A percentile compares a stretch with the other conserved stretches of the same genome.
phyloP scores from a whole-genome alignment of 2,888 invertebrate species.

The Blastobasis lacticolella region DNA sequence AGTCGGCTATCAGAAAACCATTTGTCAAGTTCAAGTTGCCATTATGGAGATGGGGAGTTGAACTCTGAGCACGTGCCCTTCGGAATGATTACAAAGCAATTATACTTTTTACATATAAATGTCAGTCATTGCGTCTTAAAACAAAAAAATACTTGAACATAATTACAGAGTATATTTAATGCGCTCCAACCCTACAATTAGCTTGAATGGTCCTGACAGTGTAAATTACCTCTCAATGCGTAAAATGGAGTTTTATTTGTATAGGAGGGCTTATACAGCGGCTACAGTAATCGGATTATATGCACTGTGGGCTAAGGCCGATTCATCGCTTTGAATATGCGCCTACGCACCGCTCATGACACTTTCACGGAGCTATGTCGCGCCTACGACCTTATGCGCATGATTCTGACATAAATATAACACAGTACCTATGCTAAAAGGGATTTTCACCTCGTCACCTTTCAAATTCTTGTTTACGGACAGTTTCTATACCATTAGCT shows the following conservation, averaged over 20 bases:
- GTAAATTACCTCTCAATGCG: constrained; percentile 26
- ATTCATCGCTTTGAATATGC: constrained; percentile 31
- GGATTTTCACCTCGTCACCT: constrained; percentile 24
- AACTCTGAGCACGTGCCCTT: constrained; percentile 11
- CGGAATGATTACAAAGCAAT: constrained; percentile 5
- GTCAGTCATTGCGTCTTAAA: constrained; percentile 6
- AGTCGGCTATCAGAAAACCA: neutral
- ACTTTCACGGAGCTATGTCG: constrained; percentile 52
- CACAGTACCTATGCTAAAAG: too few relatives aligned
- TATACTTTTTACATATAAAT: constrained; percentile 8
- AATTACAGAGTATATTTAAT: neutral
- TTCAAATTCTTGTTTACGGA: constrained; percentile 24
- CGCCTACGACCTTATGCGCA: constrained; percentile 47
- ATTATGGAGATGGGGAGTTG: constrained; percentile 4
- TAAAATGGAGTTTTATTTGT: constrained; percentile 31
- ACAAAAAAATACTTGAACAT: neutral
- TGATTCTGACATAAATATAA: too few relatives aligned
- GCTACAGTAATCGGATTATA: constrained; percentile 54
- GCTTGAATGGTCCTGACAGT: constrained; percentile 1
- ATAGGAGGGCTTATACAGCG: constrained; percentile 21
- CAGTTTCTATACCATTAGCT: constrained; percentile 1
- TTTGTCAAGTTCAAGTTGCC: constrained; percentile 9
- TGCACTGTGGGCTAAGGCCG: constrained; percentile 27
- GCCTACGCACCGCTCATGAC: constrained; percentile 53
- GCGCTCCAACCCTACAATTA: neutral